These are phyloP conservation scores for Lepilemur ruficaudatus DNA, from an alignment of 2,797 vertebrate species.

Conservation along the genomic window DNA sequence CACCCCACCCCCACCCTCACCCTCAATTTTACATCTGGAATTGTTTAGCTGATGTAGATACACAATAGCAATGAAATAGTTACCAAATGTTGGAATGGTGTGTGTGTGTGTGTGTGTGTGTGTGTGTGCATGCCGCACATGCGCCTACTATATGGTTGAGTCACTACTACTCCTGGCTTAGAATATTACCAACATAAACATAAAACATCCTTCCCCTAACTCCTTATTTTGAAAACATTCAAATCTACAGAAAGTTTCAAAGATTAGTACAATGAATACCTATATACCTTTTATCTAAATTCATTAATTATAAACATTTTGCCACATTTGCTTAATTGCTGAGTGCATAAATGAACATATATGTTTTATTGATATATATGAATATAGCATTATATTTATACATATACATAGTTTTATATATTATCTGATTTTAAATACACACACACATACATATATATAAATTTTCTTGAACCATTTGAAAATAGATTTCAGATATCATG, in stretches of 20 bases:
- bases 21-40: conserved; percentile 45
- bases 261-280: not conserved
- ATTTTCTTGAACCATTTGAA: conserved; percentile 1
- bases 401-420: not conserved
- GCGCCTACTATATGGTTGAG: not conserved
- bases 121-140: not conserved
- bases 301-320: not conserved
- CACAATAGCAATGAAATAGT: not conserved
- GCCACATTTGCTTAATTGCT: not conserved
- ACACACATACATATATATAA: not conserved
- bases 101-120: not conserved
- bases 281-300: not conserved
- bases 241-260: not conserved
- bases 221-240: conserved; percentile 26
- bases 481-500: conserved; percentile 16
- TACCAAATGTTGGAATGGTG: not conserved
- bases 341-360: not conserved
- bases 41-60: conserved; percentile 30
- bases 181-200: not conserved
- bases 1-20: not conserved
- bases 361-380: not conserved
- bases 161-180: not conserved
- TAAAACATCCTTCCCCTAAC: not conserved
- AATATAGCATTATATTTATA: not conserved
- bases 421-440: not conserved